Evolutionary conservation across 2,888 invertebrate genomes (phyloP).

Genomic region (Formica aserva): DNA sequence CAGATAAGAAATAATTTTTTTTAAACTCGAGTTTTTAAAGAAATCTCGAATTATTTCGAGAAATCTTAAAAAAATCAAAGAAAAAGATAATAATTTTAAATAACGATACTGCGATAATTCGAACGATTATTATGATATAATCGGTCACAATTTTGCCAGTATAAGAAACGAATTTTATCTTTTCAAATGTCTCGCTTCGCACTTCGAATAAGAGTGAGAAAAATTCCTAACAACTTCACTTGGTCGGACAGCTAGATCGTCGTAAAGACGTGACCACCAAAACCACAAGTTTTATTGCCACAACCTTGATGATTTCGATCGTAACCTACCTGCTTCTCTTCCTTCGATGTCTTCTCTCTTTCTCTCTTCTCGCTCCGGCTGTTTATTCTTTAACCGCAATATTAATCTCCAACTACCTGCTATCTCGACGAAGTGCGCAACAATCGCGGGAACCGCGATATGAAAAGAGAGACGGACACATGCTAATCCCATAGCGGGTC

Average conservation of each 20-base stretch:
- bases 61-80: background rate
- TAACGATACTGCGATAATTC: slow-evolving; percentile 8
- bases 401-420: slow-evolving; percentile 74
- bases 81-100: background rate
- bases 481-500: slow-evolving; percentile 68
- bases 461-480: slow-evolving; percentile 46
- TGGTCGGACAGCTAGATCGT: slow-evolving; percentile 24
- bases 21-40: background rate
- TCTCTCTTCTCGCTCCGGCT: slow-evolving; percentile 55
- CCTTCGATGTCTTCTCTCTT: slow-evolving; percentile 34
- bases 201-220: slow-evolving; percentile 7
- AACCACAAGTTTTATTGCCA: slow-evolving; percentile 68
- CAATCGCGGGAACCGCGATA: slow-evolving; percentile 60
- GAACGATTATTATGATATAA: background rate
- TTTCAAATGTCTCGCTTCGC: background rate
- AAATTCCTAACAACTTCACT: slow-evolving; percentile 39
- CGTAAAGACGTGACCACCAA: slow-evolving; percentile 56
- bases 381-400: slow-evolving; percentile 79
- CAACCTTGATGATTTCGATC: slow-evolving; percentile 69
- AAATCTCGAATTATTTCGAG: background rate
- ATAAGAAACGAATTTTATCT: background rate
- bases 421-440: slow-evolving; percentile 58
- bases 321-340: slow-evolving; percentile 60
- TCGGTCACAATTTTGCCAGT: background rate
- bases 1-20: background rate